Base-by-base conservation (phyloP, 2,888 invertebrate genomes). In the Neuroscelio doddi region DNA sequence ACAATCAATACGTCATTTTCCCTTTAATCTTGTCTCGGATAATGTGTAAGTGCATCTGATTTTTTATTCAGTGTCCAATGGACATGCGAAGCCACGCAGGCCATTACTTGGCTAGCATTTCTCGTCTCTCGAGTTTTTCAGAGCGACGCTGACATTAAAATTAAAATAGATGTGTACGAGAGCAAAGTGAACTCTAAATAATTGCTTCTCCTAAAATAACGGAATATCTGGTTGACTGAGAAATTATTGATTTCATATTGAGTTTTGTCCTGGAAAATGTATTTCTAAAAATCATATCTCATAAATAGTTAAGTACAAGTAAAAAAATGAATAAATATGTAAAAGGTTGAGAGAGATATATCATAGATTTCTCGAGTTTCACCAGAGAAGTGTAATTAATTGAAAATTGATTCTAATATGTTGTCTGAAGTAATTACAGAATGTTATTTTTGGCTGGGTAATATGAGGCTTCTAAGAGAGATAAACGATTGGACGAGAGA, bases 1-100 rank as follows among this genome's bases (percentile, higher is more conserved):
- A 39, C 63, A 64, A 72, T 72, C 70, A 63, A 72, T 69, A 65
- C 64, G 56, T 69, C 68, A 70, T 72, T 70, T 63, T 62, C 52
- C 46, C 63, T 66, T 59, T 59, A 45, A 56, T 45, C 61, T 56
- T 34, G 44, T 32, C 15, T 12, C 4, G 45, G 26, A 21, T 55
- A 57, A 64, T 64, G 64, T 64, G 49, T 52, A 53, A 53, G 49
- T 64, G 57, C 64, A 34, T 15, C 52, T 64, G 64, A 64, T 64
- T n/a, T n/a, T n/a, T 64, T 57, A 64, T 64, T 64, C 57, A 58
- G 21, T 32, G 34, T 44, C 16, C 50, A 36, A 24, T 34, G 51
- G 27, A 38, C 51, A 46, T 9, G 49, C 47, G 47, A 21, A 29
- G 46, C 29, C 27, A 29, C 41, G 41, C 41, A 24, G 41, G 36